A percentile compares a stretch with the other conserved stretches of the same genome.
These are phyloP conservation scores for Netelia inedita DNA, from an alignment of 2,888 invertebrate species.

Conservation along the genomic window DNA sequence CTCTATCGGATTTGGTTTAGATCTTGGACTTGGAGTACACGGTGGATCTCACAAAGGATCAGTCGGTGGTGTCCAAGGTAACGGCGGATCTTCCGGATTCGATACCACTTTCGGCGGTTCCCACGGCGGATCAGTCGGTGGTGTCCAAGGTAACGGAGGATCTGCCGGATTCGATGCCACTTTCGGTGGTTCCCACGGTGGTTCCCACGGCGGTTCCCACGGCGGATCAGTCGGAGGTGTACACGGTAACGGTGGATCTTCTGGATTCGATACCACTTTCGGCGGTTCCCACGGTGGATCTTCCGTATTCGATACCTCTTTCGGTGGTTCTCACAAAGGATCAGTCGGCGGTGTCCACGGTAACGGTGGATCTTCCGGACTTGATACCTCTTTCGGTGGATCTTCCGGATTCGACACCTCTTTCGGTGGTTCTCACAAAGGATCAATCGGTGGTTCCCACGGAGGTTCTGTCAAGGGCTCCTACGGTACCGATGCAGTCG, in stretches of 20 bases:
- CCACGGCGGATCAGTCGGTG: slow-evolving; percentile 56
- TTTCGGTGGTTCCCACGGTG: slow-evolving; percentile 53
- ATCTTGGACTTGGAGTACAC: slow-evolving; percentile 19
- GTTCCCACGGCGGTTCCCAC: no score
- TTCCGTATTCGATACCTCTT: no score
- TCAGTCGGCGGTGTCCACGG: background rate
- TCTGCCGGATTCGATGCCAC: slow-evolving; percentile 13
- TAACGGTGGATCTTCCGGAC: background rate
- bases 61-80: slow-evolving; percentile 30
- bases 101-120: slow-evolving; percentile 46
- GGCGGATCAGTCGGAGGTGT: slow-evolving; percentile 55
- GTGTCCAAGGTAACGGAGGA: slow-evolving; percentile 30
- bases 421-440: background rate
- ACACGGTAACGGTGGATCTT: slow-evolving; percentile 12
- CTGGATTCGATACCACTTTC: slow-evolving; percentile 24
- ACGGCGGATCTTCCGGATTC: slow-evolving; percentile 6
- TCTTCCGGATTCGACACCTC: background rate
- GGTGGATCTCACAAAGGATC: slow-evolving; percentile 30
- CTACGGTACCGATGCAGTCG: background rate
- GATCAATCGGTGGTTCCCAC: background rate
- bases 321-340: background rate
- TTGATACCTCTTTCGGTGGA: background rate
- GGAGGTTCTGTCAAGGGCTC: background rate
- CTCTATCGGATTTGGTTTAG: background rate
- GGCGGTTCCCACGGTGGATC: no score